These are phyloP conservation scores for Crotalus horridus DNA, from an alignment of 2,113 vertebrate genomes.

Conservation along the genomic window DNA sequence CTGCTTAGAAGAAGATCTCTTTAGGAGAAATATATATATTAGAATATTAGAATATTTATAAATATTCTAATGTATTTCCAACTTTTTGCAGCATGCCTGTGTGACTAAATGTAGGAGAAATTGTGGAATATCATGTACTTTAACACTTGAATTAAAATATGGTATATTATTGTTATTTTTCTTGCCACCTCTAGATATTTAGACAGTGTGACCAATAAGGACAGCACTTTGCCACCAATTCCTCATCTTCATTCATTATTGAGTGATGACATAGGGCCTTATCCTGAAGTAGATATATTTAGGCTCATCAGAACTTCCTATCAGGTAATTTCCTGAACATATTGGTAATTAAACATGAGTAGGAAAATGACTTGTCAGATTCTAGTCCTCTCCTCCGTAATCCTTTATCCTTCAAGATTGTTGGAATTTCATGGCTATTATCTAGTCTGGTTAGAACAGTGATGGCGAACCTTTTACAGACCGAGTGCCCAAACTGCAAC, in stretches of 20 bases:
- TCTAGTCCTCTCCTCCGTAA: not conserved
- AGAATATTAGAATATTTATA: not conserved
- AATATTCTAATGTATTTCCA: not conserved
- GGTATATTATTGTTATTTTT: not conserved
- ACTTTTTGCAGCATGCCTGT: not conserved
- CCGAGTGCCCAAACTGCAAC: too few species aligned
- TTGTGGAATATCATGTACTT: not conserved
- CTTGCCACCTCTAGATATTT: constrained; percentile 76
- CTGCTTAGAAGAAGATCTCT: not conserved
- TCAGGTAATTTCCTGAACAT: constrained; percentile 73
- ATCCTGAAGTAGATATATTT: constrained; percentile 97
- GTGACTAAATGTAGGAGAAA: not conserved
- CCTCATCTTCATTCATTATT: constrained; percentile 95
- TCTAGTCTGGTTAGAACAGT: not conserved
- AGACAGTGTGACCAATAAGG: constrained; percentile 96
- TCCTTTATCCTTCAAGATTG: not conserved
- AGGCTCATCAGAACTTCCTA: constrained; percentile 91
- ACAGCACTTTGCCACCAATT: constrained; percentile 95
- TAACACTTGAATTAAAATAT: not conserved
- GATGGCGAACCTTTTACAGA: too few species aligned
- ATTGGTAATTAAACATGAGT: not conserved
- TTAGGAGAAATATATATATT: not conserved
- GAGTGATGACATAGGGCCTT: constrained; percentile 89
- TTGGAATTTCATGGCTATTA: not conserved
- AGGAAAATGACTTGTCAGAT: not conserved